Evolutionary conservation across 2,113 vertebrate species (phyloP), one percentile per base, ranked within the genome.

Genomic region (Hyperopisus bebe): DNA sequence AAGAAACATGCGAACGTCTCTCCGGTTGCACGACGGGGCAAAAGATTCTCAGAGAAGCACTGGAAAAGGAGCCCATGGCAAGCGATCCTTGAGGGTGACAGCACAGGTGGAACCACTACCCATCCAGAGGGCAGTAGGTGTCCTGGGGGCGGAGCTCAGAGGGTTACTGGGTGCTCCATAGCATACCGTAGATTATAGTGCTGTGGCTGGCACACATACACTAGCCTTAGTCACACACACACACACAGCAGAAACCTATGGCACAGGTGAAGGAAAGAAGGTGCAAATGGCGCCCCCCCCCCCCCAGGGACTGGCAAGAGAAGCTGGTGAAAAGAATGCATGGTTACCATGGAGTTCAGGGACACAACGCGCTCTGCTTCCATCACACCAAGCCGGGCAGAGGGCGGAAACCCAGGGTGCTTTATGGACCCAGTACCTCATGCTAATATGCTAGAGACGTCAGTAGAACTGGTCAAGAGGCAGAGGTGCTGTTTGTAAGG

Each of bases 291-390:
- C 13, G 0, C 11, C 7, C 31, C 50, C 31, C 0, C 51, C 35
- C 51, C 39, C 17, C 13, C 74, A n/a, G n/a, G 77, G 74, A 44
- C 39, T 58, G 80, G 50, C 50, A 80, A 31, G 39, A 47, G 17
- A 10, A 89, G 66, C 88, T 80, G 66, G 66, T 82, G 88, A 89
- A 17, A 74, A 47, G 21, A 70, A 74, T 44, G 47, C 19, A 31
- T 42, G 44, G 51, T 13, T 39, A 85, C 2, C 8, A 47, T 62
- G 51, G 53, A 47, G 11, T 39, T 15, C 24, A 62, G 24, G 17
- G 17, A 10, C n/a, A 44, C 39, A 11, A 21, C 5, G 21, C 21
- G 51, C 88, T 44, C 74, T 58, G 88, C 88, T 85, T 85, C 88
- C 80, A 89, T 46, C 82, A 5, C 31, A 51, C 50, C 11, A 5